A percentile compares a stretch with the other conserved stretches of the same genome.
These are phyloP conservation scores for Pangasius mekongensis DNA, from an alignment of 2,797 vertebrate species.

Conservation along the genomic window DNA sequence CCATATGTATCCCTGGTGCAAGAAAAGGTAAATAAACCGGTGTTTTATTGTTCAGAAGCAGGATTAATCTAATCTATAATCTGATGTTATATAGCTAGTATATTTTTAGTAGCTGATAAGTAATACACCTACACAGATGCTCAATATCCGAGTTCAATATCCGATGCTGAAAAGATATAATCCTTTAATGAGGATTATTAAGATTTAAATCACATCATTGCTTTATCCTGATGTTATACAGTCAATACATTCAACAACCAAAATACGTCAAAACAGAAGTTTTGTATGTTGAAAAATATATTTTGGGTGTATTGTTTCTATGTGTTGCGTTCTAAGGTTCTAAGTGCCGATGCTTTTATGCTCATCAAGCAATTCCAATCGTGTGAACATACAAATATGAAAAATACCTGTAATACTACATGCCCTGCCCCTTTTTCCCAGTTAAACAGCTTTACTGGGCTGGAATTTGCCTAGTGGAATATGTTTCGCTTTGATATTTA, in stretches of 20 bases:
- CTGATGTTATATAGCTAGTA: background rate
- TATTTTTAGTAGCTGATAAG: background rate
- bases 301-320: too few relatives aligned
- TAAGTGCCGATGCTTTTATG: background rate
- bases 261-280: background rate
- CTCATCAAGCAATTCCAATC: background rate
- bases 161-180: background rate
- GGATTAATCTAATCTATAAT: background rate
- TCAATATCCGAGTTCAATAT: background rate
- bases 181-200: too few relatives aligned
- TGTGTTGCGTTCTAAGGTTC: too few relatives aligned
- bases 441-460: background rate
- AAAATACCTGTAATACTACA: background rate
- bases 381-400: background rate
- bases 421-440: background rate
- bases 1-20: conserved; percentile 95
- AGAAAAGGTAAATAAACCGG: conserved; percentile 84
- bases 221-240: background rate
- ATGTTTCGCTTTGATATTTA: background rate
- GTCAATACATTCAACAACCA: background rate
- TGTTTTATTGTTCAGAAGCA: background rate
- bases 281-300: background rate
- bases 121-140: background rate
- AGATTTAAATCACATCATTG: too few relatives aligned
- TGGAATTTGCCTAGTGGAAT: background rate